These are phyloP conservation scores for Allacma fusca DNA, from an alignment of 2,888 invertebrate genomes.

Conservation along the genomic window DNA sequence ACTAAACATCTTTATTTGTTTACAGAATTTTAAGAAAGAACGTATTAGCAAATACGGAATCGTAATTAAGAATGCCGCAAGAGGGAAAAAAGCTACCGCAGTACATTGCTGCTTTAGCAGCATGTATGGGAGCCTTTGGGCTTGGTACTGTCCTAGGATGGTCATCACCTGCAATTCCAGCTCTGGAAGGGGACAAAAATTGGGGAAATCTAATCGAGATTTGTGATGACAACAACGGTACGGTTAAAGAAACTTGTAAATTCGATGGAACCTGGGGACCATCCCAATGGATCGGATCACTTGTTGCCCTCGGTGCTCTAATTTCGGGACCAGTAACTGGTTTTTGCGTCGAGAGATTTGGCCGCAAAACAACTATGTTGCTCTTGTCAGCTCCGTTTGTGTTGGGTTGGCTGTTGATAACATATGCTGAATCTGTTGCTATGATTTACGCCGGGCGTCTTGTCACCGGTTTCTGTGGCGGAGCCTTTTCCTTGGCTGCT, in stretches of 20 bases:
- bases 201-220: conserved; percentile 64
- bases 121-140: conserved; percentile 52
- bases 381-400: conserved; percentile 57
- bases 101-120: conserved; percentile 45
- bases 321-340: conserved; percentile 53
- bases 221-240: conserved; percentile 50
- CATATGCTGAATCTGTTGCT: conserved; percentile 74
- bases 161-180: conserved; percentile 48
- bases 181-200: conserved; percentile 33
- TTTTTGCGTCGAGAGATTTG: conserved; percentile 52
- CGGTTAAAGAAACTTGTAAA: background rate
- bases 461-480: conserved; percentile 70
- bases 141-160: conserved; percentile 56
- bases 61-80: background rate
- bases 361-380: conserved; percentile 57
- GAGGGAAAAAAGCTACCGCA: conserved; percentile 30
- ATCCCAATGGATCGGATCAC: conserved; percentile 19
- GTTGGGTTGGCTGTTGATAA: conserved; percentile 81
- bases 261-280: background rate
- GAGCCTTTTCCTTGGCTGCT: conserved; percentile 75
- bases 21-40: background rate
- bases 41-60: background rate
- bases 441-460: conserved; percentile 82
- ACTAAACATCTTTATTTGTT: background rate
- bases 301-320: conserved; percentile 51